Evolutionary conservation across 2,113 vertebrate genomes (phyloP), one percentile per base, ranked within the genome.

Genomic region (Pardalotus punctatus): DNA sequence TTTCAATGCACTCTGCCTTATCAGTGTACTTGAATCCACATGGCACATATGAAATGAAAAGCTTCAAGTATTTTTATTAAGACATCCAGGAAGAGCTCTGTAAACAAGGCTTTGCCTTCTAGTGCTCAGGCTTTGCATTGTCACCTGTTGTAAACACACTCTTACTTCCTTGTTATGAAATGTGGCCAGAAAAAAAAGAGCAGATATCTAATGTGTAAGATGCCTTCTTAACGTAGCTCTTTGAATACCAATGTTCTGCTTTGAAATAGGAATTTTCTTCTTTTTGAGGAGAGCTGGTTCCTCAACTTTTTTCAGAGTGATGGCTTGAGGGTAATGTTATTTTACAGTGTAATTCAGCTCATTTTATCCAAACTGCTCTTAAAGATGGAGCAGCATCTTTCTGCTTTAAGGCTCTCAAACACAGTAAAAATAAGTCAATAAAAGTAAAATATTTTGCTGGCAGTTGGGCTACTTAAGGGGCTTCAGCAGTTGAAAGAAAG

Each of bases 51-150:
- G 40, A 93, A 89, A 76, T 48, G 51, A 88, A 84, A 83, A 94
- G 48, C 60, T 40, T 83, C 1, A 10, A 88, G 56, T 77, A 47
- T 93, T 90, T 94, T 95, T 94, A 90, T 96, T 81, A 88, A 94
- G 85, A 93, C 28, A 57, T 90, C 53, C 64, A 88, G 38, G 43
- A 85, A 87, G 33, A 81, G 24, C 58, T 92, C 43, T 81, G 67
- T 83, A 86, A 93, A 71, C 57, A 88, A 77, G 61, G 12, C 60
- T 95, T 79, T 78, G 47, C 93, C 67, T 91, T 81, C 60, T 31
- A 69, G 14, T 19, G 31, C 74, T 90, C 61, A 47, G 23, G 60
- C 15, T 81, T 78, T 78, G 78, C 71, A 57, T 36, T 67, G 60
- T 91, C 73, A 84, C 56, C 70, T 81, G 51, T 53, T 95, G 66